Conservation (phyloP, 1,140 invertebrate genomes). For the Tribolium madens region DNA sequence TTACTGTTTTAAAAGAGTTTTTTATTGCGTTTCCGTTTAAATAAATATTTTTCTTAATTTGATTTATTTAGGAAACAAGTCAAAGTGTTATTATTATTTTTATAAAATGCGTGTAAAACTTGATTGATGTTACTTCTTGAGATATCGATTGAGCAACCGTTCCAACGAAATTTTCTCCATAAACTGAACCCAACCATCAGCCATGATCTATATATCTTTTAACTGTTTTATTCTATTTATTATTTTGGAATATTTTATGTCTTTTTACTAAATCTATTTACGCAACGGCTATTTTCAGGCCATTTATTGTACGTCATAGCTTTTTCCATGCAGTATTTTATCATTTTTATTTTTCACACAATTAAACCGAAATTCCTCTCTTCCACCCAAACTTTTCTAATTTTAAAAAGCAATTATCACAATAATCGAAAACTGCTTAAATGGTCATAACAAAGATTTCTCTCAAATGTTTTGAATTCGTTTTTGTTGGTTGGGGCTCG, state of each 20-base stretch:
- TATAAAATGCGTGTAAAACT: constrained; percentile 39
- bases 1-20: constrained; percentile 33
- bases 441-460: constrained; percentile 22
- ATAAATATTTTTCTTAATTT: constrained; percentile 33
- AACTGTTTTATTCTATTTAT: constrained; percentile 26
- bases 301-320: constrained; percentile 15
- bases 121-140: constrained; percentile 27
- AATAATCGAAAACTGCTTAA: constrained; percentile 15
- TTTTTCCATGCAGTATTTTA: constrained; percentile 1
- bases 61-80: constrained; percentile 39
- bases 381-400: no score
- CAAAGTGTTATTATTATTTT: constrained; percentile 38
- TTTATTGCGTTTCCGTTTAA: constrained; percentile 35
- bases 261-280: constrained; percentile 26
- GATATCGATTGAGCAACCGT: constrained; percentile 13
- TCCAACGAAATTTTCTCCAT: not conserved
- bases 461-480: constrained; percentile 13
- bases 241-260: constrained; percentile 37
- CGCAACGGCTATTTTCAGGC: constrained; percentile 21
- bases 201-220: constrained; percentile 17
- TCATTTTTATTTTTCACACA: not conserved
- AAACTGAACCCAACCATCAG: not conserved
- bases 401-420: not conserved
- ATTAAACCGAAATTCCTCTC: not conserved
- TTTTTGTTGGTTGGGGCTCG: not conserved